Base-by-base conservation (phyloP, 2,113 vertebrate species). In the Syngnathus typhle region DNA sequence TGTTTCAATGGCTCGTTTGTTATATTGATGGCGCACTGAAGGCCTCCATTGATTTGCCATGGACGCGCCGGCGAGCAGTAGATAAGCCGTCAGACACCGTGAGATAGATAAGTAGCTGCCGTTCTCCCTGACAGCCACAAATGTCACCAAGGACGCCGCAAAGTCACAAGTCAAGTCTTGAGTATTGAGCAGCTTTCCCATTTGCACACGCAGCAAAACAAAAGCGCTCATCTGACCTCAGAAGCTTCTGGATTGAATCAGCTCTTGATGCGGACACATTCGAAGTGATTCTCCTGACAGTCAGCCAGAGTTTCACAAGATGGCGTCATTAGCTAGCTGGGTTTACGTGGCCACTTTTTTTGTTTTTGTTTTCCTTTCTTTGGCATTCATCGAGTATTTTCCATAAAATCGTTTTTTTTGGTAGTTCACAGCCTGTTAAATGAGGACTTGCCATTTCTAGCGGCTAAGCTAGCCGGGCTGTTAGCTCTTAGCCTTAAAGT, bases 51-150 rank as follows among this genome's bases (percentile, higher is more conserved):
- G 88, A 89, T 89, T 85, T 74, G 56, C 73, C 81, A 85, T 89
- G 74, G 86, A 89, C 67, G 84, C 79, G 80, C 77, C 74, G 86
- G 83, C 82, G 81, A 89, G 83, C 75, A 60, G 79, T 70, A 87
- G 89, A 90, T 89, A 90, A 89, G 86, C 79, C 75, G 27, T 79
- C 72, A 69, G 78, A 84, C 68, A 60, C 76, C 71, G 23, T 76
- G 74, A 88, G 88, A 90, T 87, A 88, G 88, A 90, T 87, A 88
- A 86, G 85, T 73, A 75, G 44, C 75, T 81, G 76, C 78, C 79
- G 64, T 78, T 79, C 75, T 64, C 46, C 65, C 82, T 75, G 87
- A 87, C 82, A 81, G 75, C 64, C n/a, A 52, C 49, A 56, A 73
- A 78, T 37, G 55, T 59, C 41, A 16, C 55, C 69, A 76, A 90